Percentiles rank a stretch among this genome's conserved stretches.
Conservation (phyloP, 2,797 vertebrate species). For the Artibeus lituratus region DNA sequence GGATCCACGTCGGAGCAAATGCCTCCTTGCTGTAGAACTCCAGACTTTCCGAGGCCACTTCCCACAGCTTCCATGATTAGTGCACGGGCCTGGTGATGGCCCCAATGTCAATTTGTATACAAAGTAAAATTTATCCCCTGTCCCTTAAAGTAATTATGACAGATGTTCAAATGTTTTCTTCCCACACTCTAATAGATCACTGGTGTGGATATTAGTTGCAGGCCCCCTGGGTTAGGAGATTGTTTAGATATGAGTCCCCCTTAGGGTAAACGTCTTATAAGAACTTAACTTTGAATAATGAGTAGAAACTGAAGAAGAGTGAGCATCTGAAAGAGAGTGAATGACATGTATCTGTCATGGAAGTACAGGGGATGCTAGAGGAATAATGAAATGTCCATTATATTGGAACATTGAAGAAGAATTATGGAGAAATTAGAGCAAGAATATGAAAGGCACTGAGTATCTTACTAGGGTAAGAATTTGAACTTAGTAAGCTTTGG, state of each 20-base stretch:
- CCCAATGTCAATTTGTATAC: background rate
- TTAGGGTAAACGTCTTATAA: background rate
- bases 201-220: background rate
- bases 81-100: background rate
- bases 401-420: background rate
- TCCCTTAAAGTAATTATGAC: background rate
- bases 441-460: background rate
- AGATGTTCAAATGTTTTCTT: background rate
- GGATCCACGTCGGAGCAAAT: background rate
- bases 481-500: background rate
- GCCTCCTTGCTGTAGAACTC: background rate
- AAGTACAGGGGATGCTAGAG: background rate
- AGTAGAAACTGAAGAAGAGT: background rate
- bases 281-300: background rate
- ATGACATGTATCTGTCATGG: background rate
- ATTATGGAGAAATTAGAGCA: background rate
- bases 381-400: background rate
- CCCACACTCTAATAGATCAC: background rate
- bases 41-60: background rate
- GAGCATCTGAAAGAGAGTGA: background rate
- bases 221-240: background rate
- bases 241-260: background rate
- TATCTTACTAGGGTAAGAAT: background rate
- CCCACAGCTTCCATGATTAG: background rate
- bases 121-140: background rate